Base-by-base conservation (phyloP, 2,888 invertebrate genomes). In the Neoascia interrupta region DNA sequence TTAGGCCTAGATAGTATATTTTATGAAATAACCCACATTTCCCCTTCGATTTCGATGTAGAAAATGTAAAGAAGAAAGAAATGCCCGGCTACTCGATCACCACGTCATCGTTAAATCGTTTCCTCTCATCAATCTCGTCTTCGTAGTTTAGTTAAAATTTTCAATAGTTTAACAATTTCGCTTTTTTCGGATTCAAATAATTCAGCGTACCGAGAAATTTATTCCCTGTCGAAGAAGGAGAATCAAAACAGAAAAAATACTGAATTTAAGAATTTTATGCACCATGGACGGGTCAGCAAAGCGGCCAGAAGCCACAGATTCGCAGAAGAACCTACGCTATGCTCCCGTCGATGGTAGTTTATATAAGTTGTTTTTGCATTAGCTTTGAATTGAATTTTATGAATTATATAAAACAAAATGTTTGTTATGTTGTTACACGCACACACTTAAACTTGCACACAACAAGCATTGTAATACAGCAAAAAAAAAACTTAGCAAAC, bases 81-180 rank as follows among this genome's bases (percentile, higher is more conserved):
- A n/a, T n/a, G n/a, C n/a, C 45, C 60, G 51, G 36, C 45, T 70
- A 75, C 56, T 69, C 37, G 19, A 70, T 4, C 61, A 58, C 26
- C 54, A 56, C 41, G 21, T 5, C 45, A 53, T 66, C 53, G 51
- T 53, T 41, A 11, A 15, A 41, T 54, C 19, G 23, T 49, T n/a
- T 31, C 58, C 63, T 51, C 54, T 63, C 69, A 51, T 43, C 41
- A 64, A 11, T 21, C 41, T 66, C 61, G 66, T 76, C 63, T 21
- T 72, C 66, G 79, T 73, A 66, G 79, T 79, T 73, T 73, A 36
- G 37, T 41, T 56, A 10, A 79, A 79, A 79, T 73, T 79, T 58
- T 53, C 31, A 70, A 66, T 76, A 43, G 53, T 75, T 74, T 37
- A 49, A 41, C 31, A 28, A 39, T 28, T 41, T 66, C 43, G 34